Conservation (phyloP, 2,888 invertebrate species). For the Cheilosia vernalis region DNA sequence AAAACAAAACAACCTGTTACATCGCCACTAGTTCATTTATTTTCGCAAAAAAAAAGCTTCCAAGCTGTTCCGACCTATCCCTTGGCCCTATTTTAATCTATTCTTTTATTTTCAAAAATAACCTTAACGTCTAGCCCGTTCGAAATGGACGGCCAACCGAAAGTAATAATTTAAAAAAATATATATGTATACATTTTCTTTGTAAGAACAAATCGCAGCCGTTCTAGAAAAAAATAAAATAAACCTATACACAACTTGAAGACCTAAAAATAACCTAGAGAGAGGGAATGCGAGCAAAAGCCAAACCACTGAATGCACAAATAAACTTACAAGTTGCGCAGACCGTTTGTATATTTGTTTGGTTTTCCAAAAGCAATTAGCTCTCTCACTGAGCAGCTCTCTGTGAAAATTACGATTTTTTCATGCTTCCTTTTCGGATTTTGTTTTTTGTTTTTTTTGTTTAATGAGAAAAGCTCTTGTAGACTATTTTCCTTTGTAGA, state of each 20-base stretch:
- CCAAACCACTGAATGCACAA: slow-evolving; percentile 32
- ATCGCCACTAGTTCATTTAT: slow-evolving; percentile 35
- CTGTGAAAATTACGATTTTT: slow-evolving; percentile 37
- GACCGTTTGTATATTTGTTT: slow-evolving; percentile 32
- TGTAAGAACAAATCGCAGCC: slow-evolving; percentile 39
- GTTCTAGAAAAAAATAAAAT: slow-evolving; percentile 5
- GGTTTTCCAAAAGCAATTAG: slow-evolving; percentile 52
- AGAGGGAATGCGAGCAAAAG: slow-evolving; percentile 23
- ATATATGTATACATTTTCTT: slow-evolving; percentile 43
- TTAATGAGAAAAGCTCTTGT: slow-evolving; percentile 54
- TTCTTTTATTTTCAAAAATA: slow-evolving; percentile 40
- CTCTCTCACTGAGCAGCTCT: slow-evolving; percentile 32
- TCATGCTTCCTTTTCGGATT: slow-evolving; percentile 6
- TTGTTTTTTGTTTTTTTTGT: slow-evolving; percentile 9
- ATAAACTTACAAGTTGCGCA: slow-evolving; percentile 64
- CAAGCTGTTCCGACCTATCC: slow-evolving; percentile 65
- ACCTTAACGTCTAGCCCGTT: slow-evolving; percentile 44
- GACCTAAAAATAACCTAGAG: slow-evolving; percentile 59
- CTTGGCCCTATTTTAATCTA: slow-evolving; percentile 66
- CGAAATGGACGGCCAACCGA: slow-evolving; percentile 8
- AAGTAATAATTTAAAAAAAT: slow-evolving; percentile 43
- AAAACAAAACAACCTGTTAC: slow-evolving; percentile 64
- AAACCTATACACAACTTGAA: slow-evolving; percentile 33
- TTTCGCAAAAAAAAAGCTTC: slow-evolving; percentile 34
- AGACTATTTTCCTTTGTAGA: slow-evolving; percentile 39